Base-by-base conservation (phyloP, 1,140 invertebrate species). In the Thaumatotibia leucotreta region DNA sequence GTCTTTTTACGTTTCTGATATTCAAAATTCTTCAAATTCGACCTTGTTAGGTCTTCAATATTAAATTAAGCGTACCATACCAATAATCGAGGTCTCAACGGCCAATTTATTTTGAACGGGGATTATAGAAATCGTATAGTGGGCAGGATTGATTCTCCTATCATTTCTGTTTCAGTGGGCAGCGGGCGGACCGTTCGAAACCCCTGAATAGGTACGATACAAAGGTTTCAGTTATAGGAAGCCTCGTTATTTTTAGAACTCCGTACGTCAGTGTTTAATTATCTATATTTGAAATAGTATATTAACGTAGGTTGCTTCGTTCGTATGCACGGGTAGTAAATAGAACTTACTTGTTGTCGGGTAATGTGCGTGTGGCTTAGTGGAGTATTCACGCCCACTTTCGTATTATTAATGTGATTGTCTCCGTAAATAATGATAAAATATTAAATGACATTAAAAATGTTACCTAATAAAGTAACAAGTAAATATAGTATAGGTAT, bases 211-310 rank as follows among this genome's bases (percentile, higher is more conserved):
- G 49, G 17, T 6, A 9, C 49, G 20, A 22, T 23, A 50, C 49
- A 50, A 50, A 50, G 49, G 49, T 50, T 54, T 54, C 50, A 54
- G n/a, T n/a, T n/a, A 54, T 54, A 27, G 23, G 4, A 27, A 54
- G 11, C 9, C 20, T 23, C 2, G 2, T 9, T 54, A 54, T 54
- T 54, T 54, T 27, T 54, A 54, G 50, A 50, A 50, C 2, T n/a
- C 39, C 39, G 5, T 45, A 45, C 39, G 39, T 45, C 17, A 45
- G 14, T 45, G 39, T 20, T 45, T 45, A 20, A 45, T 45, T 45
- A 45, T 45, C 10, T 9, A 4, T 33, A 33, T 0, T 5, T 8
- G 39, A 2, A 14, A 45, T 45, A 8, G 17, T 14, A 45, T 14
- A 45, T 45, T 17, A 17, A 45, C 39, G 39, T 39, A 39, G 35